Evolutionary conservation across 2,113 vertebrate species (phyloP).

Genomic region (Caranx ignobilis): DNA sequence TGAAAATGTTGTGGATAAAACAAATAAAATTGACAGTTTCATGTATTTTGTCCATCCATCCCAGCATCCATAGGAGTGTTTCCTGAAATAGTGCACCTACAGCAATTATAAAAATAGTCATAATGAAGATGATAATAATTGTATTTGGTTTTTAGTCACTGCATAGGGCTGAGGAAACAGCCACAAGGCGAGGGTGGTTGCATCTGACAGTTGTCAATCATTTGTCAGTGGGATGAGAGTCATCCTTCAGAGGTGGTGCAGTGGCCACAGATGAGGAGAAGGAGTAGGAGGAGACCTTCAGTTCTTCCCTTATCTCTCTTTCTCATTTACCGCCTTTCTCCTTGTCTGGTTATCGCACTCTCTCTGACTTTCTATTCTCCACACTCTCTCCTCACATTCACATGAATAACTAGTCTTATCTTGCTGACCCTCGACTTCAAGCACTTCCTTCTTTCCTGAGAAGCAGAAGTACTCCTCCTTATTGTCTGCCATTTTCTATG

Average conservation of each 20-base stretch:
- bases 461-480: conserved; percentile 31
- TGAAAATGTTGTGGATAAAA: too few species aligned
- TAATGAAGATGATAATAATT: conserved; percentile 46
- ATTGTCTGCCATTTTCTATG: conserved; percentile 50
- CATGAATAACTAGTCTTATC: conserved; percentile 61
- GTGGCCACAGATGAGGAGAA: not conserved
- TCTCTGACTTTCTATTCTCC: conserved; percentile 47
- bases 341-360: conserved; percentile 47
- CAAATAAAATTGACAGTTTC: too few species aligned
- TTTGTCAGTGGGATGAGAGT: conserved; percentile 41
- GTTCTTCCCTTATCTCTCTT: conserved; percentile 40
- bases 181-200: conserved; percentile 15
- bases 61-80: too few species aligned
- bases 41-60: too few species aligned
- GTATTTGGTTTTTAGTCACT: conserved; percentile 41
- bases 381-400: conserved; percentile 33
- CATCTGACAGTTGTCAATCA: conserved; percentile 72
- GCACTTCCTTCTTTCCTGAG: conserved; percentile 6
- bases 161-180: conserved; percentile 26
- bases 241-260: conserved; percentile 33
- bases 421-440: conserved; percentile 53
- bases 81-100: too few species aligned
- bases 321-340: conserved; percentile 48
- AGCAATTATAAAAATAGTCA: too few species aligned
- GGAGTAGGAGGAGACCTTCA: conserved; percentile 2